Base-by-base conservation (phyloP, 2,888 invertebrate species). In the Agonopterix heracliana region DNA sequence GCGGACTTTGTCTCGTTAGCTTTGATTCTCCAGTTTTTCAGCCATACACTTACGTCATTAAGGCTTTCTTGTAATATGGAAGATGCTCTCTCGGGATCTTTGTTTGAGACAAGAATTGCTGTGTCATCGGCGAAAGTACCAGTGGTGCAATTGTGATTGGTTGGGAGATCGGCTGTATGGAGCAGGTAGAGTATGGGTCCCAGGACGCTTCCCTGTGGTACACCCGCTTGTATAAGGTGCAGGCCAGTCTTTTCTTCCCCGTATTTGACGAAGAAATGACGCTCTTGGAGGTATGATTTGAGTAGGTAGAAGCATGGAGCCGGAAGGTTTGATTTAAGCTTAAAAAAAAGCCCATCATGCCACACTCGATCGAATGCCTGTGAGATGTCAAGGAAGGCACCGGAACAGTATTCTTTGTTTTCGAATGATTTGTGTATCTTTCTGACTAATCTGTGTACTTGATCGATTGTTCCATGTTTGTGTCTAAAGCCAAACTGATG, bases 401-500 rank as follows among this genome's bases (percentile, higher is more conserved):
- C 36, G 0, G 53, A 46, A 44, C 51, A 55, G 40, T 50, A 57
- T 44, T 51, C 46, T 14, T 55, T 56, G 11, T 49, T 41, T 43
- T 59, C 56, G 9, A 56, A 42, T 1, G 54, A 34, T 11, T 54
- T 26, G 34, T 46, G 45, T 13, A 56, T 55, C 12, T 36, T 48
- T 9, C 48, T 8, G 2, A 35, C 47, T 10, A 58, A 53, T 50
- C 57, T 26, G 26, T 59, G 55, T 0, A 55, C 51, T 44, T 57
- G 56, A 41, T 60, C 54, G 10, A 51, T 38, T 5, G 57, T 60
- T 2, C 47, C 38, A 41, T 60, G 57, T 1, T 52, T 9, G 11
- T 48, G 34, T 8, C 56, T 17, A 34, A 57, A 60, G 0, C 56
- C 57, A 43, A 55, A 60, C 45, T 60, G 55, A 26, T 58, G 58